Percentiles rank a stretch among this genome's conserved stretches.
Evolutionary conservation across 2,797 vertebrate species (phyloP).

Genomic region (Yasuhikotakia modesta): DNA sequence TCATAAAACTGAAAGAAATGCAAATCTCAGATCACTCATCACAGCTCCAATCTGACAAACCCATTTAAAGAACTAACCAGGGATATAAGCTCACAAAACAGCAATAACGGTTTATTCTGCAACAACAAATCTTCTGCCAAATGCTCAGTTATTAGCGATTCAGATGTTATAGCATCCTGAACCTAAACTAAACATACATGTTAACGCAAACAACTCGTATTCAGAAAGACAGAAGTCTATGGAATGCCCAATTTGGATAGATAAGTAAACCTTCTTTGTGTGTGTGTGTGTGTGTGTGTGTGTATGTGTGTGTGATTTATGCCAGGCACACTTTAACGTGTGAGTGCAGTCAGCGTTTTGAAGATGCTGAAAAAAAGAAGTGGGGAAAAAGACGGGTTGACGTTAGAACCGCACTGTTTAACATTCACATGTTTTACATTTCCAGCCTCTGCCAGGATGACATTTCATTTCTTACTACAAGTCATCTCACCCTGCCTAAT

Average conservation of each 20-base stretch:
- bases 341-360: conserved; percentile 66
- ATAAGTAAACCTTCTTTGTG: too few relatives aligned
- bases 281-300: conserved; percentile 40
- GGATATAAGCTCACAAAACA: too few relatives aligned
- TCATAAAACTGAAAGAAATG: neutral
- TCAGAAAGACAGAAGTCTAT: too few relatives aligned
- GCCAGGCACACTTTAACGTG: conserved; percentile 69
- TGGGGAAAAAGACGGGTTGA: conserved; percentile 55
- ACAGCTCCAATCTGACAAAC: too few relatives aligned
- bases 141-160: too few relatives aligned
- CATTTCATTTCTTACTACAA: conserved; percentile 77
- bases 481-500: conserved; percentile 75
- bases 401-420: conserved; percentile 63
- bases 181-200: too few relatives aligned
- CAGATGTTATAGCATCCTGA: too few relatives aligned
- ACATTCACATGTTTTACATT: conserved; percentile 80
- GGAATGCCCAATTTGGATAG: too few relatives aligned
- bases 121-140: too few relatives aligned
- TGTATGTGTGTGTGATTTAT: conserved; percentile 70
- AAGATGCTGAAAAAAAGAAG: conserved; percentile 55
- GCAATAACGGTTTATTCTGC: too few relatives aligned
- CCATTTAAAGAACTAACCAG: too few relatives aligned
- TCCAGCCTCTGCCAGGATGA: conserved; percentile 72
- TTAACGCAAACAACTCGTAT: too few relatives aligned
- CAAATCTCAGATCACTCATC: neutral